Evolutionary conservation across 2,113 vertebrate species (phyloP), one percentile per base, ranked within the genome.

Genomic region (Ctenodactylus gundi): DNA sequence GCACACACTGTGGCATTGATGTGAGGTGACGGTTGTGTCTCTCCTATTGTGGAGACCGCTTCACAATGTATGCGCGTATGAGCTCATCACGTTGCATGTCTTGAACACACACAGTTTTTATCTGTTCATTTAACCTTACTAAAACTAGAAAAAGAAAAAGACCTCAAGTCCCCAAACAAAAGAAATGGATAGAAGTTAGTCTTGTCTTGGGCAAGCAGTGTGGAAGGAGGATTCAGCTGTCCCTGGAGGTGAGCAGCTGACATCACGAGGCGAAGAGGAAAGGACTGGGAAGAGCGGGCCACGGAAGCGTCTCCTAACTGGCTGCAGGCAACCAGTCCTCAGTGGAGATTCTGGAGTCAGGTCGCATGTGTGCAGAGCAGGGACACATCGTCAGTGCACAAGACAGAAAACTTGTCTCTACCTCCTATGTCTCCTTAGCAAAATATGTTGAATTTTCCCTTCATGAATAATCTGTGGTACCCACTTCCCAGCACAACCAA

Each of bases 261-360:
- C 21, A 12, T 53, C 39, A 8, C 2, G 15, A 4, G 81, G 31
- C 27, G n/a, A 14, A 39, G 78, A 53, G 60, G 21, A 25, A 41
- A 17, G 4, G 39, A 6, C 11, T 1, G n/a, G n/a, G 6, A 58
- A 12, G 5, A 53, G n/a, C 60, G 3, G n/a, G 58, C 2, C 1
- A 0, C 60, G 29, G 77, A 6, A 3, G 10, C 27, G 17, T 36
- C 15, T 36, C 15, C n/a, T 31, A 15, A 15, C 31, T 13, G 10
- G 34, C 17, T 75, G 23, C 46, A 62, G 64, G 67, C 46, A 58
- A 55, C 27, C 4, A 13, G 46, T 39, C 15, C 2, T 14, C 1
- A 7, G 46, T 34, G 29, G 29, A 34, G 34, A 3, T 2, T 23
- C 6, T 68, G 36, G 81, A 53, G 4, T 6, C 12, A 44, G 64